Conservation (phyloP, 2,797 vertebrate genomes). For the Hoplostethus atlanticus region DNA sequence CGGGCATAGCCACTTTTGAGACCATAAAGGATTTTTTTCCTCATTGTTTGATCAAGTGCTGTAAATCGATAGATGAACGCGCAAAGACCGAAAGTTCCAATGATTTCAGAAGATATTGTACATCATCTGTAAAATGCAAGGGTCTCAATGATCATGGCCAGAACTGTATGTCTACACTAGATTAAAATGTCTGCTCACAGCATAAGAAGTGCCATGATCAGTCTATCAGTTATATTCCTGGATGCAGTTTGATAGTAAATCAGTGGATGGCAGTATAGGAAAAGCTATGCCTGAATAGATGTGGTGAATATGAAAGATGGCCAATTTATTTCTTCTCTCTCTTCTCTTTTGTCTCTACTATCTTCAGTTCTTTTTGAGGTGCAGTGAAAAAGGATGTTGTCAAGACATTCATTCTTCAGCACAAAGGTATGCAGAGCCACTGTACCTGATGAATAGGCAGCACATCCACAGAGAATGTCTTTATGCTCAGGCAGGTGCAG, state of each 20-base stretch:
- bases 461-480: neutral
- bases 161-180: too few relatives aligned
- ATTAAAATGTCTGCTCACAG: too few relatives aligned
- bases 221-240: too few relatives aligned
- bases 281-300: neutral
- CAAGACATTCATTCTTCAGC: neutral
- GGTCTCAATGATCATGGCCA: too few relatives aligned
- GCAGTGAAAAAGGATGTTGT: neutral
- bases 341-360: neutral
- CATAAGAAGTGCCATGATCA: too few relatives aligned
- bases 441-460: neutral
- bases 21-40: too few relatives aligned
- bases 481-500: neutral
- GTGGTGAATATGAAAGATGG: neutral
- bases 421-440: neutral
- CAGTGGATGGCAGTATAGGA: slow-evolving; percentile 2
- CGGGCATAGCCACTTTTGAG: too few relatives aligned
- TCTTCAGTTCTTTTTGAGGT: neutral
- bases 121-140: too few relatives aligned
- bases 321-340: neutral
- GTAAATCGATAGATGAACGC: too few relatives aligned
- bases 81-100: too few relatives aligned
- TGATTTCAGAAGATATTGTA: too few relatives aligned
- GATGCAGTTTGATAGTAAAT: neutral
- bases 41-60: too few relatives aligned